Evolutionary conservation across 2,888 invertebrate genomes (phyloP).

Genomic region (Anticlea derivata): DNA sequence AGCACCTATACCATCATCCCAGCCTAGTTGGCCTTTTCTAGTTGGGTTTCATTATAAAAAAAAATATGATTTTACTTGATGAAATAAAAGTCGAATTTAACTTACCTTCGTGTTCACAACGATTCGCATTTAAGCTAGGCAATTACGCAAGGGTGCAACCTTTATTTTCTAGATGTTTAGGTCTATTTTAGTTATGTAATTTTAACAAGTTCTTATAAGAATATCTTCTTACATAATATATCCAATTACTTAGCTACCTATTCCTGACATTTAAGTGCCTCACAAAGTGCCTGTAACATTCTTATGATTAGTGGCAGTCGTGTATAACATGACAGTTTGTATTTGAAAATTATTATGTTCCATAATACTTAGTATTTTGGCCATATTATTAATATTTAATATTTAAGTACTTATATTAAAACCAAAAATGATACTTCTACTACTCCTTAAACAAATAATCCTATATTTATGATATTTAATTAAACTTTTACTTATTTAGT

Average conservation of each 20-base stretch:
- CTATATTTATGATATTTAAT: not conserved
- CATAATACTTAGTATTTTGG: not conserved
- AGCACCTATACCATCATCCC: too few species aligned
- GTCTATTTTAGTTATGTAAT: not conserved
- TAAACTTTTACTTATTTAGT: too few species aligned
- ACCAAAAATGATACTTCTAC: not conserved
- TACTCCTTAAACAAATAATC: too few species aligned
- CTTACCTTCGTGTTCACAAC: constrained; percentile 25
- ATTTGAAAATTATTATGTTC: not conserved
- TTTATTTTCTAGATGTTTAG: constrained; percentile 1
- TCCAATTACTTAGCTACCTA: not conserved
- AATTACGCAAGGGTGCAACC: constrained; percentile 18
- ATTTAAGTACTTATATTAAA: not conserved
- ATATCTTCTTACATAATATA: not conserved
- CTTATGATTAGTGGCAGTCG: constrained; percentile 27
- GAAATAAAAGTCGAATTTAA: too few species aligned
- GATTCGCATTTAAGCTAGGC: constrained; percentile 27
- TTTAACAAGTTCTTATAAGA: not conserved
- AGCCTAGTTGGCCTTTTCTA: too few species aligned
- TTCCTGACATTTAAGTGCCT: constrained; percentile 46
- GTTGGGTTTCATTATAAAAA: too few species aligned
- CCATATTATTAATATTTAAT: constrained; percentile 5
- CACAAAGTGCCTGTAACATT: constrained; percentile 40
- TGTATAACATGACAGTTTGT: constrained; percentile 52
- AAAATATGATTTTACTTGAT: too few species aligned